Base-by-base conservation (phyloP, 2,888 invertebrate species). In the Resseliella maxima region DNA sequence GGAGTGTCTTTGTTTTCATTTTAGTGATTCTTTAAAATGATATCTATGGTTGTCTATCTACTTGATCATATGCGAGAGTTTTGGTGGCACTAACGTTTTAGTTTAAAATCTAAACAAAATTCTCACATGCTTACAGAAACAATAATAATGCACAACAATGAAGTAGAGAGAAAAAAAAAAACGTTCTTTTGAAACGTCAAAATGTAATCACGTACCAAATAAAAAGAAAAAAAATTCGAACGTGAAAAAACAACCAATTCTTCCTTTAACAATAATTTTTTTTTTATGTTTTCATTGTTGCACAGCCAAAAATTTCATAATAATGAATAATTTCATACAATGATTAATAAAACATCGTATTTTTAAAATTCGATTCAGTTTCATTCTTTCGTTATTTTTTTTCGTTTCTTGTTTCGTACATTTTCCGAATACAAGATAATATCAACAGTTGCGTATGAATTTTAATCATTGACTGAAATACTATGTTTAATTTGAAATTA, bases 61-160 rank as follows among this genome's bases (percentile, higher is more conserved):
- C 46, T 50, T 18, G 72, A 31, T 31, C 72, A 72, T 72, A 72
- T 72, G 72, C 31, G 27, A 72, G 72, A 72, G 72, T 31, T 15
- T 72, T 72, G 27, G 31, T n/a, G 6, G 72, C 35, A 72, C 72
- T 72, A 72, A 72, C n/a, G 72, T 15, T 15, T 2, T 72, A 15
- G 72, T 72, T 72, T 31, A 31, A 5, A 72, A 12, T 72, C 31
- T 15, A 72, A 72, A 72, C 72, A 72, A 72, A 27, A 72, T 15
- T 0, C 72, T 72, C 72, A 72, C 72, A 72, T 72, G 72, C 72
- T 31, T 35, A 27, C 3, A 0, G 15, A 72, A 31, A 31, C 31
- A 72, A 27, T 12, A 72, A 72, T 35, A 72, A 15, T 31, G 35
- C 72, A 72, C n/a, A 72, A 72, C 72, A 35, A 72, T 72, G 72